Evolutionary conservation across 2,113 vertebrate genomes (phyloP).

Genomic region (Cyphomyrus discorhynchus): DNA sequence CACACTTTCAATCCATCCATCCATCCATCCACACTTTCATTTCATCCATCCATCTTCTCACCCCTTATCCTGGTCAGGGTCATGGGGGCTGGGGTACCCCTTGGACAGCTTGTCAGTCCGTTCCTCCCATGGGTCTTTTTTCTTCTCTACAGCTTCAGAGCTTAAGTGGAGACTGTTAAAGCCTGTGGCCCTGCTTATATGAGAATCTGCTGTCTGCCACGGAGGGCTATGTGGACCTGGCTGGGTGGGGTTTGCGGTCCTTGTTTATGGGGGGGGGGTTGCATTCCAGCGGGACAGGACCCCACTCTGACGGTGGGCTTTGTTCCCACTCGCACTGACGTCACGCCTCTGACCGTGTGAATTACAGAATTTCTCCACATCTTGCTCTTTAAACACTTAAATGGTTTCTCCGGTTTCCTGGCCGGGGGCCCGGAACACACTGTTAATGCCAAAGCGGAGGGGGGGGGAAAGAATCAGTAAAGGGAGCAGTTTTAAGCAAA

Average conservation of each 20-base stretch:
- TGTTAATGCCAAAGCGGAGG: slow-evolving; percentile 22
- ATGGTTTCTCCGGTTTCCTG: slow-evolving; percentile 29
- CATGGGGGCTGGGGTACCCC: neutral
- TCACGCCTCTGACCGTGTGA: slow-evolving; percentile 7
- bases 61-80: neutral
- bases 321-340: slow-evolving; percentile 18
- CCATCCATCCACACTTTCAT: neutral
- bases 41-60: neutral
- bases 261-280: neutral
- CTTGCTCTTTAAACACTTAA: slow-evolving; percentile 30
- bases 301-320: neutral
- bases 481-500: slow-evolving; percentile 30
- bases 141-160: neutral
- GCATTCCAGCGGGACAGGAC: neutral
- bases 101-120: neutral
- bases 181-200: neutral
- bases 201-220: neutral
- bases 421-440: slow-evolving; percentile 26
- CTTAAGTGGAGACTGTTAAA: neutral
- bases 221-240: neutral
- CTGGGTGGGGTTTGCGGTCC: neutral
- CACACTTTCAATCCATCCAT: neutral
- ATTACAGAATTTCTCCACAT: neutral
- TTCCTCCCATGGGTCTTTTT: neutral
- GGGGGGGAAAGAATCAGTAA: slow-evolving; percentile 6